Evolutionary conservation across 2,797 vertebrate species (phyloP).

Genomic region (Muscicapa striata): DNA sequence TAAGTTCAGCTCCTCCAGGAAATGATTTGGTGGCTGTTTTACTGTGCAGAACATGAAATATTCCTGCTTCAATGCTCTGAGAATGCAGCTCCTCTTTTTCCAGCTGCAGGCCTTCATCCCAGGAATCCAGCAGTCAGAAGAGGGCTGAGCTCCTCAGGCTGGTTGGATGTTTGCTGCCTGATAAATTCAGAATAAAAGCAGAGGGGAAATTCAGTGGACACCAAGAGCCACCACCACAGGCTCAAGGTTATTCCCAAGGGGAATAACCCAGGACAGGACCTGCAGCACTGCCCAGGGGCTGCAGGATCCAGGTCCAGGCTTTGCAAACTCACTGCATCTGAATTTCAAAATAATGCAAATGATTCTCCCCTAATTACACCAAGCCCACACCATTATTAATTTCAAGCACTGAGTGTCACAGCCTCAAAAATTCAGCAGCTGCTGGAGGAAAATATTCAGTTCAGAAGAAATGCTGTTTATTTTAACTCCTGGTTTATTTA

Average conservation of each 20-base stretch:
- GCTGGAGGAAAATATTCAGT: not conserved
- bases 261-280: not conserved
- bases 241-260: too few species aligned
- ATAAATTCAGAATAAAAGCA: not conserved
- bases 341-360: not conserved
- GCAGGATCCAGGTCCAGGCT: not conserved
- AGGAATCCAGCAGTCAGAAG: not conserved
- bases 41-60: slow-evolving; percentile 54
- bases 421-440: not conserved
- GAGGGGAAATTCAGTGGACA: not conserved
- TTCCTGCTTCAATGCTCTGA: slow-evolving; percentile 76
- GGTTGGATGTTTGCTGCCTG: not conserved
- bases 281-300: not conserved
- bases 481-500: not conserved
- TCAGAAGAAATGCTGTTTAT: not conserved
- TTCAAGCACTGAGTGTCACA: not conserved
- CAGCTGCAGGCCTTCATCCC: slow-evolving; percentile 75
- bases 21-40: not conserved
- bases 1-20: not conserved
- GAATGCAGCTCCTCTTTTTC: slow-evolving; percentile 77
- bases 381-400: not conserved
- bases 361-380: not conserved
- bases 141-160: not conserved
- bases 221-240: not conserved
- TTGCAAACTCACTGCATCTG: not conserved